These are phyloP conservation scores for Emydoidea blandingii DNA, from an alignment of 2,797 vertebrate species.

Conservation along the genomic window DNA sequence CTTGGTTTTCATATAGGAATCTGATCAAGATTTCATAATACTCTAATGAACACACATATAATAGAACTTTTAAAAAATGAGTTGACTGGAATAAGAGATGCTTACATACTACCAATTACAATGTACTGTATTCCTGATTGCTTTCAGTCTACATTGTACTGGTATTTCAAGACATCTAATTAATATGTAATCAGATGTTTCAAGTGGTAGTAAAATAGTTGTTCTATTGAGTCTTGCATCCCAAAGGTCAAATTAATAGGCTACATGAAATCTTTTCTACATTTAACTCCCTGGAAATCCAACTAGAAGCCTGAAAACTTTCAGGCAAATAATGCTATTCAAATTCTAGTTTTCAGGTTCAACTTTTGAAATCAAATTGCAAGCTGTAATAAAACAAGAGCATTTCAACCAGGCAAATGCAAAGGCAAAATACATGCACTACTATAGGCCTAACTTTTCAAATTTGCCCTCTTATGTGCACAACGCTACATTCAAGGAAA, in stretches of 20 bases:
- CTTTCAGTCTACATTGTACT: conserved; percentile 46
- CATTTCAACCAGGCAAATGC: conserved; percentile 47
- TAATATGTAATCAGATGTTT: conserved; percentile 17
- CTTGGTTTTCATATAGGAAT: not conserved
- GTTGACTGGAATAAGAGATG: not conserved
- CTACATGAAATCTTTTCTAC: conserved; percentile 45
- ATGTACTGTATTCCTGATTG: not conserved
- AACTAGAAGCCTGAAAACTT: conserved; percentile 55
- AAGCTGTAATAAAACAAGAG: conserved; percentile 52
- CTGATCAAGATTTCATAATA: not conserved
- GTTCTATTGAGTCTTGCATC: not conserved
- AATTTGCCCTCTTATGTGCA: not conserved
- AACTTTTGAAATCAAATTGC: conserved; percentile 57
- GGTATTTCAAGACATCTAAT: conserved; percentile 46
- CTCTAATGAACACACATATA: not conserved
- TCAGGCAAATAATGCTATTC: conserved; percentile 34
- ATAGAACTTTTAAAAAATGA: not conserved
- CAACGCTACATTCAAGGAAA: conserved; percentile 11
- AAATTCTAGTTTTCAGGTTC: conserved; percentile 39
- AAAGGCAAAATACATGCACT: conserved; percentile 42
- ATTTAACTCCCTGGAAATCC: conserved; percentile 50
- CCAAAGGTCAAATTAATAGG: not conserved
- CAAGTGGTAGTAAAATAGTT: not conserved
- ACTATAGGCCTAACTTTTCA: conserved; percentile 26
- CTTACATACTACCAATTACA: not conserved